A percentile compares a stretch with the other conserved stretches of the same genome.
Conservation (phyloP, 2,113 vertebrate genomes). For the Lycaon pictus region DNA sequence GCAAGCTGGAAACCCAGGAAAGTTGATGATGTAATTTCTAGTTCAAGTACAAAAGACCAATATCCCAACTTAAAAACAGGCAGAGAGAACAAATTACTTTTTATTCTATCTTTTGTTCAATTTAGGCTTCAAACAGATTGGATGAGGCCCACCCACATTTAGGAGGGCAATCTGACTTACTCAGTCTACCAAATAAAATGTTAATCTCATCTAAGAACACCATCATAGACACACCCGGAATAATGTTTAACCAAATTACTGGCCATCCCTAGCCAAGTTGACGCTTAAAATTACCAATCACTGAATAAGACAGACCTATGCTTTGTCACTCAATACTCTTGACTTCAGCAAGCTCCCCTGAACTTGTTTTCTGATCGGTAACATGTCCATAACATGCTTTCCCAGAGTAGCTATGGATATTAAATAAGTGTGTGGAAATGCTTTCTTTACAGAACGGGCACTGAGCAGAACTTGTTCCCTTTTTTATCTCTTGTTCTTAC, state of each 20-base stretch:
- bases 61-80: neutral
- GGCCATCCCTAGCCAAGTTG: neutral
- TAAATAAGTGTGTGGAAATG: neutral
- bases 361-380: conserved; percentile 24
- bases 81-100: neutral
- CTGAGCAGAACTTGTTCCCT: neutral
- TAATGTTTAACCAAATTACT: conserved; percentile 23
- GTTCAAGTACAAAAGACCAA: neutral
- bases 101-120: neutral
- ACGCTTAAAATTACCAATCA: neutral
- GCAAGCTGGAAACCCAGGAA: neutral
- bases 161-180: neutral
- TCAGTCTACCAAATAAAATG: neutral
- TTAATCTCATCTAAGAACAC: neutral
- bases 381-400: neutral
- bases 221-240: neutral
- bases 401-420: neutral
- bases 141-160: neutral
- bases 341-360: neutral
- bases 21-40: neutral
- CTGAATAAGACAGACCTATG: neutral
- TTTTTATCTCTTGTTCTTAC: conserved; percentile 28
- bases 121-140: neutral
- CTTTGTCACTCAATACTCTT: neutral
- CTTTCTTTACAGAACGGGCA: neutral